Evolutionary conservation across 2,113 vertebrate genomes (phyloP).

Genomic region (Potamarius usumacintae): DNA sequence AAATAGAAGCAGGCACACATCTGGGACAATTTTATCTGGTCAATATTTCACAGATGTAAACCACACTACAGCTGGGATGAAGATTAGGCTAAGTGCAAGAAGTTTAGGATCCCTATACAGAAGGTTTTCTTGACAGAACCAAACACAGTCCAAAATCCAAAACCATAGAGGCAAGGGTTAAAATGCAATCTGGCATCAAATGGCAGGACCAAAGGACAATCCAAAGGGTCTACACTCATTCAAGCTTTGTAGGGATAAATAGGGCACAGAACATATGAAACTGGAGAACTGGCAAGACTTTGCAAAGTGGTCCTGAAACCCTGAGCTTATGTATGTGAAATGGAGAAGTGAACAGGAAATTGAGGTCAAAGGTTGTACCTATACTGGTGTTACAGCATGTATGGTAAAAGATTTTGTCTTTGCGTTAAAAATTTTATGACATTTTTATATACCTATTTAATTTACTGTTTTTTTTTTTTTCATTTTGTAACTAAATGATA

Average conservation of each 20-base stretch:
- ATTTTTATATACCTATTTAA: not conserved
- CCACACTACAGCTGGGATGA: not conserved
- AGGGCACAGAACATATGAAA: not conserved
- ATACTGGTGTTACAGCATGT: not conserved
- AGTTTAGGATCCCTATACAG: not conserved
- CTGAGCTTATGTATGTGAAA: not conserved
- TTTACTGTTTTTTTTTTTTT: not conserved
- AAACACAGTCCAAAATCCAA: not conserved
- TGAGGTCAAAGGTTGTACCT: not conserved
- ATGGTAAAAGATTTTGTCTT: not conserved
- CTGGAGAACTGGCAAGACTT: not conserved
- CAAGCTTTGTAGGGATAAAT: not conserved
- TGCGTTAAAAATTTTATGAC: not conserved
- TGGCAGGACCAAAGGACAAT: not conserved
- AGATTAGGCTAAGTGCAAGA: not conserved
- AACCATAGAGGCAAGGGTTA: not conserved
- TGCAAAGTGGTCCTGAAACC: not conserved
- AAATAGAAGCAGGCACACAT: slow-evolving; percentile 19
- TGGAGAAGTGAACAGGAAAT: not conserved
- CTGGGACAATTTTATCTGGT: slow-evolving; percentile 25
- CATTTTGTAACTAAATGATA: not conserved
- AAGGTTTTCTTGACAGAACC: not conserved
- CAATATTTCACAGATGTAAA: slow-evolving; percentile 9
- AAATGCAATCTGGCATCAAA: not conserved
- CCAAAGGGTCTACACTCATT: not conserved